These are phyloP conservation scores for Dasyurus viverrinus DNA, from an alignment of 2,113 vertebrate genomes.

Conservation along the genomic window DNA sequence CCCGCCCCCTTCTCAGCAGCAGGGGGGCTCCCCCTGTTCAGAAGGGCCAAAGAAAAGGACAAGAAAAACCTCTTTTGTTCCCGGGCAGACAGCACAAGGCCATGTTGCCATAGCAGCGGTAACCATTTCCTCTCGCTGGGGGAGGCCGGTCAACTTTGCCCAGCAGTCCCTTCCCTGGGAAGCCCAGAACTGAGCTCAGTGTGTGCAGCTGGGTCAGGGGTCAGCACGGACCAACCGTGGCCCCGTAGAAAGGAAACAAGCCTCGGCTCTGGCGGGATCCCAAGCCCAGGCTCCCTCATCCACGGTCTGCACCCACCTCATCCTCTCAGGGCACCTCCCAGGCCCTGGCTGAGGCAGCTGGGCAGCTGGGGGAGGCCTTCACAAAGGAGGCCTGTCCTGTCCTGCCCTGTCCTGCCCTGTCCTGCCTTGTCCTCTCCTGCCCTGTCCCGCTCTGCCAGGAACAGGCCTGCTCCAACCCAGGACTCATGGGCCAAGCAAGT, in stretches of 20 bases:
- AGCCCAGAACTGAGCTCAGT: conserved; percentile 86
- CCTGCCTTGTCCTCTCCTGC: neutral
- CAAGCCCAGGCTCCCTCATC: conserved; percentile 79
- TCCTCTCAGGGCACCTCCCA: neutral
- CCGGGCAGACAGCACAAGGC: conserved; percentile 79
- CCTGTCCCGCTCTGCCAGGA: neutral
- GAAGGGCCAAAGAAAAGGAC: conserved; percentile 79
- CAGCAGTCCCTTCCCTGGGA: conserved; percentile 81
- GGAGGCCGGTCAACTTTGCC: conserved; percentile 71
- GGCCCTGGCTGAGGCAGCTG: conserved; percentile 41
- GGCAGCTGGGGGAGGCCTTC: conserved; percentile 56
- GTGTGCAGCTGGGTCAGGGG: conserved; percentile 83
- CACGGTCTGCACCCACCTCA: conserved; percentile 39
- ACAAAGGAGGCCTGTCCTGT: neutral
- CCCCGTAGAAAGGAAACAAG: conserved; percentile 84
- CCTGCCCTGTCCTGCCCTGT: too few relatives aligned
- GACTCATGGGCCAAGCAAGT: neutral
- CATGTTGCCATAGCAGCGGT: conserved; percentile 86
- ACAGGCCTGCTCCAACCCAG: neutral
- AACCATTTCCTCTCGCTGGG: conserved; percentile 81
- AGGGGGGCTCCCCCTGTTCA: conserved; percentile 73
- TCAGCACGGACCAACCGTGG: conserved; percentile 89
- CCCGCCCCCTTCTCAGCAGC: conserved; percentile 63
- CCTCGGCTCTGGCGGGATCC: conserved; percentile 78
- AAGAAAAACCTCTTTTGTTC: conserved; percentile 88